Conservation (phyloP, 1,140 invertebrate genomes). For the Listronotus oregonensis region DNA sequence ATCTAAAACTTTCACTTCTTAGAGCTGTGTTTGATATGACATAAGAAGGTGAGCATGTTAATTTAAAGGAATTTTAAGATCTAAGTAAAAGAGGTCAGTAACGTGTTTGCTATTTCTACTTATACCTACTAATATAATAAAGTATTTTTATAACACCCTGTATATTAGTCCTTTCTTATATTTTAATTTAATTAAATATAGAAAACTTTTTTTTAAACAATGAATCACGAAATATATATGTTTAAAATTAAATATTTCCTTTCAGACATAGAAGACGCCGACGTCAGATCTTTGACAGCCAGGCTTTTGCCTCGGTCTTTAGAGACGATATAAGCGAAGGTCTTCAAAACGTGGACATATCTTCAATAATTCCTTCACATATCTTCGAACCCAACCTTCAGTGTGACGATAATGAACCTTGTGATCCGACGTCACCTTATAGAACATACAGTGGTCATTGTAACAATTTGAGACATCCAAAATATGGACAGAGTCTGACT, state of each 20-base stretch:
- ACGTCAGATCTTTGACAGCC: conserved; percentile 74
- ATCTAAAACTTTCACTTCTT: no score
- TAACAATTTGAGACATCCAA: conserved; percentile 87
- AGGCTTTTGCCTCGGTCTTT: conserved; percentile 66
- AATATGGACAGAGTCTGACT: conserved; percentile 80
- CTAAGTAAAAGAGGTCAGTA: no score
- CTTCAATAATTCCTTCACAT: conserved; percentile 59
- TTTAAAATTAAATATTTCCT: neutral
- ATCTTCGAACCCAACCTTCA: conserved; percentile 55
- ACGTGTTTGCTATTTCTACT: no score
- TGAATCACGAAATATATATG: no score
- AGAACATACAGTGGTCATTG: conserved; percentile 85
- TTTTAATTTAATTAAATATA: no score
- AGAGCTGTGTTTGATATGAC: no score
- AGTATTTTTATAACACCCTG: no score
- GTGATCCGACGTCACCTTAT: conserved; percentile 81
- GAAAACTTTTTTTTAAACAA: no score
- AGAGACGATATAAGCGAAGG: conserved; percentile 72
- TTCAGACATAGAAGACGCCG: conserved; percentile 63
- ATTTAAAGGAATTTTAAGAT: no score
- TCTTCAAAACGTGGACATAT: conserved; percentile 75
- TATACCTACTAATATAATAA: no score
- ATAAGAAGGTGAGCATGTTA: no score
- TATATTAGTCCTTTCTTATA: no score
- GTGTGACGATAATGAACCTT: conserved; percentile 71